Base-by-base conservation (phyloP, 2,797 vertebrate species). In the Trematomus bernacchii region DNA sequence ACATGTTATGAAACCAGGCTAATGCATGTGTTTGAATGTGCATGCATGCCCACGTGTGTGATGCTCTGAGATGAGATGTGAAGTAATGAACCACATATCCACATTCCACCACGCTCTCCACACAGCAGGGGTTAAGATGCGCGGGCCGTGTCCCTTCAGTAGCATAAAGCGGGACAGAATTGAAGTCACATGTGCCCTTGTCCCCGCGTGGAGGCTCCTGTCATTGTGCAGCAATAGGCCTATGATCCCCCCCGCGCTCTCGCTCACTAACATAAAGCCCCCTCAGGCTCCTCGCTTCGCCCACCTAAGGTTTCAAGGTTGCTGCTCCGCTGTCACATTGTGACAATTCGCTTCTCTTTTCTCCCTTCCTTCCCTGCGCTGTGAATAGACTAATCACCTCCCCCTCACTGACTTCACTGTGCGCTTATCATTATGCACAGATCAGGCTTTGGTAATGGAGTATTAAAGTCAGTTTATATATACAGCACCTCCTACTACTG, bases 301-400 rank as follows among this genome's bases (percentile, higher is more conserved):
- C 91, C 89, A 89, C 87, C 91, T 88, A 81, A 84, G 89, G 87
- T 88, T 93, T 93, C 91, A 93, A 93, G 91, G 90, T 92, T 90
- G 87, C 76, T 63, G 65, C 85, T 78, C 75, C 15, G 80, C 84
- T 79, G 89, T 91, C 87, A 86, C 73, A 85, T 72, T 77, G 76
- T 66, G 71, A 85, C 84, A 71, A 52, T 69, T 84, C 59, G 0
- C n/a, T 71, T 52, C 68, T 66, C 40, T 51, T 71, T 50, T 61
- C 54, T 71, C 18, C 33, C 46, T 44, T 11, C 59, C 9, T 33
- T 42, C 11, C 47, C 63, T 77, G 55, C 43, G 71, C 82, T 58
- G 82, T 85, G 79, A 87, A 83, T 74, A 74, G 64, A 63, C 69
- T 21, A 21, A 46, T 87, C 85, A 64, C 81, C 78, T 82, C 87